A percentile compares a stretch with the other conserved stretches of the same genome.
Conservation (phyloP, 2,888 invertebrate genomes). For the Panzeria rudis region DNA sequence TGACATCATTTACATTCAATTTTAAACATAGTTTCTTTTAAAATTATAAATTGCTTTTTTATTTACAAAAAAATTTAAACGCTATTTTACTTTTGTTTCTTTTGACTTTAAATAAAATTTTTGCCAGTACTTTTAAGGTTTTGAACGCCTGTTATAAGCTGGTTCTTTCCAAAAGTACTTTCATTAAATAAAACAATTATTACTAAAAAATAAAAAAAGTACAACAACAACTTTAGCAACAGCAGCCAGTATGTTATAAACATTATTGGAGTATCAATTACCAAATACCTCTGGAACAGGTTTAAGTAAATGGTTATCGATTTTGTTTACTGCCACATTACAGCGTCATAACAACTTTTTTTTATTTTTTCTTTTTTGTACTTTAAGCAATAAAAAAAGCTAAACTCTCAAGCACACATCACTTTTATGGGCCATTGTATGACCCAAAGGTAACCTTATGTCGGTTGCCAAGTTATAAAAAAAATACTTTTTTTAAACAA, state of each 20-base stretch:
- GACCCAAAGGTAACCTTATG: slow-evolving; percentile 62
- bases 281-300: slow-evolving; percentile 73
- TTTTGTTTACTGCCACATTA: slow-evolving; percentile 40
- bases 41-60: slow-evolving; percentile 56
- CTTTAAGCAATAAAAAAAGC: slow-evolving; percentile 13
- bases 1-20: slow-evolving; percentile 65
- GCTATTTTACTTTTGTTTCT: slow-evolving; percentile 8
- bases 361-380: not conserved
- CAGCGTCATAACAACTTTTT: slow-evolving; percentile 50
- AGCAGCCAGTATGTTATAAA: slow-evolving; percentile 34
- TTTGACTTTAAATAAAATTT: not conserved
- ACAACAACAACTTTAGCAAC: slow-evolving; percentile 6
- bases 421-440: slow-evolving; percentile 63
- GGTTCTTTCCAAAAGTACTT: not conserved
- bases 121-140: slow-evolving; percentile 3
- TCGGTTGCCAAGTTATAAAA: slow-evolving; percentile 29
- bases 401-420: slow-evolving; percentile 47
- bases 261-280: slow-evolving; percentile 72
- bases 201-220: slow-evolving; percentile 12
- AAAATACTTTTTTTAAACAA: slow-evolving; percentile 20
- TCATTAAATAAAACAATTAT: slow-evolving; percentile 22
- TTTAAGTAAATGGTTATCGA: slow-evolving; percentile 61
- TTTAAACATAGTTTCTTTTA: slow-evolving; percentile 37
- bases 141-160: slow-evolving; percentile 7
- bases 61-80: not conserved